Percentiles rank a stretch among this genome's conserved stretches.
Evolutionary conservation across 2,113 vertebrate species (phyloP).

Genomic region (Natator depressus): DNA sequence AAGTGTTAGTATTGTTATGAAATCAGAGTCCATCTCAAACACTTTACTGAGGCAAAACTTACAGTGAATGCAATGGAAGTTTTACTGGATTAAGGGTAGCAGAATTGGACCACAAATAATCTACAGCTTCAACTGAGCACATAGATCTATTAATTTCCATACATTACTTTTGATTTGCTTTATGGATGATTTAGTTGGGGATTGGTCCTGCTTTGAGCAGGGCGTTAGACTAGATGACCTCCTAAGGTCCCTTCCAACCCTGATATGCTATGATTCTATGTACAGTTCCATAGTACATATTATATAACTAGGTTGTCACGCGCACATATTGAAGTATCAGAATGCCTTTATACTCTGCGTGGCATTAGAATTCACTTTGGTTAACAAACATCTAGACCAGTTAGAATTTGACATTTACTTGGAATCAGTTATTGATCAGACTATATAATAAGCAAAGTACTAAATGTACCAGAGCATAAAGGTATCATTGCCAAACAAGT

Average conservation of each 20-base stretch:
- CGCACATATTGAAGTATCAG: background rate
- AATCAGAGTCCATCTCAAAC: background rate
- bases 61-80: background rate
- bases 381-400: conserved; percentile 8
- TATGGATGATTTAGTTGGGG: background rate
- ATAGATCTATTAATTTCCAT: background rate
- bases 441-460: background rate
- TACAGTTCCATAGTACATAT: background rate
- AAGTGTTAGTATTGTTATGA: background rate
- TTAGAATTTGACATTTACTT: background rate
- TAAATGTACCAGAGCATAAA: background rate
- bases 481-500: background rate
- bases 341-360: background rate
- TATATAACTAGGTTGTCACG: too few species aligned
- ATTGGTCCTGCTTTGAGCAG: too few species aligned
- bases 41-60: background rate
- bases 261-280: background rate
- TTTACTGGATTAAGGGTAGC: background rate
- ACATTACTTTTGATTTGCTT: background rate
- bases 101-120: background rate
- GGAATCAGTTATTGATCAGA: background rate
- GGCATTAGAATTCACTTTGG: background rate
- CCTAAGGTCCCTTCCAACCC: too few species aligned
- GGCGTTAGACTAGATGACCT: too few species aligned
- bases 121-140: background rate